phyloP scores from a whole-genome alignment of 1,140 invertebrate species.

The Hestina assimilis region DNA sequence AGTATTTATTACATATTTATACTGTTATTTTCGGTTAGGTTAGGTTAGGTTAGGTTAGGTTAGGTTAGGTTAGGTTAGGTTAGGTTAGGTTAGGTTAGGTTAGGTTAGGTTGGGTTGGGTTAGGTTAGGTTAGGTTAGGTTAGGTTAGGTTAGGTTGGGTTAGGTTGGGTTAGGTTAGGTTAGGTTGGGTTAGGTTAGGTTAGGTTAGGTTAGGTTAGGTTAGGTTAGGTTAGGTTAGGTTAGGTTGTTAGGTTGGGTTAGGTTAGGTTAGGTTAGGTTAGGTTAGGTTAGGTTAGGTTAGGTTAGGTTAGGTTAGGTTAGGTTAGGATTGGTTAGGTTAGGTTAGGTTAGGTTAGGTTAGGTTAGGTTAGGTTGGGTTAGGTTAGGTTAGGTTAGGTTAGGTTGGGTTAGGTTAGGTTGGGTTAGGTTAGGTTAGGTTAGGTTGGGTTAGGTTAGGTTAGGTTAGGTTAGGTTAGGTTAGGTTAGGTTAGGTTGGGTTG shows the following conservation, averaged over 20 bases:
- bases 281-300: conserved; percentile 13
- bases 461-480: conserved; percentile 12
- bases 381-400: conserved; percentile 12
- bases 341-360: conserved; percentile 14
- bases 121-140: too few relatives aligned
- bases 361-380: conserved; percentile 11
- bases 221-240: too few relatives aligned
- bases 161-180: too few relatives aligned
- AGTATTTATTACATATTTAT: too few relatives aligned
- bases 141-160: too few relatives aligned
- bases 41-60: background rate
- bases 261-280: background rate
- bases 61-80: background rate
- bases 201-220: too few relatives aligned
- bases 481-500: conserved; percentile 10
- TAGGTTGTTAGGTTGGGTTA: too few relatives aligned
- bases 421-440: conserved; percentile 12
- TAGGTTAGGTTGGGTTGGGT: background rate
- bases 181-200: too few relatives aligned
- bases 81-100: background rate
- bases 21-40: too few relatives aligned
- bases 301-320: conserved; percentile 28
- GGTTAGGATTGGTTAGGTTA: conserved; percentile 16
- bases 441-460: conserved; percentile 11
- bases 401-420: conserved; percentile 10